phyloP scores from a whole-genome alignment of 2,888 invertebrate species.

The Cylindroiulus punctatus region DNA sequence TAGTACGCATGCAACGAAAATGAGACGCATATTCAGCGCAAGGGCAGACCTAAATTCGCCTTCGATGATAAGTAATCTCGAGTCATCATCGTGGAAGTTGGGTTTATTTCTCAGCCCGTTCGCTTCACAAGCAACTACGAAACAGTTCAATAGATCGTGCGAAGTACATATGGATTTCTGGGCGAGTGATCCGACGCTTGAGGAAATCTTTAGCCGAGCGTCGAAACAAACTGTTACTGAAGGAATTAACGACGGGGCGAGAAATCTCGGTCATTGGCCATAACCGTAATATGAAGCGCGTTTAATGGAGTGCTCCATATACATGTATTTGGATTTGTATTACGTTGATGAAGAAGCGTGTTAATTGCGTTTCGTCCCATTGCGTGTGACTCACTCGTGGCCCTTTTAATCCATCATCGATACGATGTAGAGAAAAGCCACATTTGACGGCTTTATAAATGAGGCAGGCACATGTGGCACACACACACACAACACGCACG shows the following conservation, averaged over 20 bases:
- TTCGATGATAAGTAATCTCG: no score
- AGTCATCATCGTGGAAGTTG: no score
- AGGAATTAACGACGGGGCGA: neutral
- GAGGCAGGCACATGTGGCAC: constrained; percentile 9
- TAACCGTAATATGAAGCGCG: neutral
- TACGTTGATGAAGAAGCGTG: neutral
- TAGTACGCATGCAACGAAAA: no score
- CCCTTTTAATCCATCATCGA: constrained; percentile 29
- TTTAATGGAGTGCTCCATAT: constrained; percentile 17
- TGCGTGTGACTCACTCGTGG: neutral
- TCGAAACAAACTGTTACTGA: neutral
- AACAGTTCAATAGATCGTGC: no score
- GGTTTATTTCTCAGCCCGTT: no score
- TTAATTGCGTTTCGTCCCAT: neutral
- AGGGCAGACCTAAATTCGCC: no score
- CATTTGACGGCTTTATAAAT: constrained; percentile 10
- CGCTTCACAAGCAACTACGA: no score
- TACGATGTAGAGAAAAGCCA: neutral
- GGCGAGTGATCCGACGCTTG: no score
- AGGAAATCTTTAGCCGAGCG: neutral
- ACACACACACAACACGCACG: neutral
- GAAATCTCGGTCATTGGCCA: neutral
- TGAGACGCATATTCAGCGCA: no score
- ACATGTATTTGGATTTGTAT: neutral
- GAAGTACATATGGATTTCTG: no score